Evolutionary conservation across 2,888 invertebrate species (phyloP), one percentile per base, ranked within the genome.

Genomic region (Aphidoletes aphidimyza): DNA sequence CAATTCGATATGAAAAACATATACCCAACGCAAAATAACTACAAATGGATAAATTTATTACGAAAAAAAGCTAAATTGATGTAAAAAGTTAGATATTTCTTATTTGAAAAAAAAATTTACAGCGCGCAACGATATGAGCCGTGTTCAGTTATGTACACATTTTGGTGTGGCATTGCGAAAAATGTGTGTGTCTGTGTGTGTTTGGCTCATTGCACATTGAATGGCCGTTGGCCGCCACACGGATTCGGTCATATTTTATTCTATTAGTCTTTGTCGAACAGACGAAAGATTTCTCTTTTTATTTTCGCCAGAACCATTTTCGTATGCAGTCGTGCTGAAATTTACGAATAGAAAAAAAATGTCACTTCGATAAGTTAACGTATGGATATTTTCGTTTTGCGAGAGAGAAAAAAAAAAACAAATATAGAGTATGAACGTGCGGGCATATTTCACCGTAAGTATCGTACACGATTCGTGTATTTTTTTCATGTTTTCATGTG

Each of bases 201-300:
- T n/a, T n/a, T n/a, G 69, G 69, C 26, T 69, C 69, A 30, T 69
- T 69, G 69, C 69, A 69, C 30, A 69, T 69, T 30, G 9, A 54
- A 54, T 54, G 54, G 54, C 22, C 54, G 11, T 26, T 14, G 54
- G 54, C 22, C 3, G 54, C 22, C 30, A 69, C 34, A 69, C 14
- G 30, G 11, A 69, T 69, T 69, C 69, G 69, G 14, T 30, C 69
- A 69, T 69, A 30, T 69, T 69, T 69, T 69, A 69, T 69, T 69
- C 69, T 69, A 69, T 69, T 69, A 69, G 69, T 69, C 69, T 69
- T 69, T 69, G 26, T 69, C 69, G 69, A 69, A 69, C 69, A 69
- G 69, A 69, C 69, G 69, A 69, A 69, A 69, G 69, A 69, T 69
- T 69, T 69, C 30, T 69, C 69, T 69, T 69, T 69, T 69, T 30